Evolutionary conservation across 2,113 vertebrate species (phyloP), one percentile per base, ranked within the genome.

Genomic region (Daboia siamensis): DNA sequence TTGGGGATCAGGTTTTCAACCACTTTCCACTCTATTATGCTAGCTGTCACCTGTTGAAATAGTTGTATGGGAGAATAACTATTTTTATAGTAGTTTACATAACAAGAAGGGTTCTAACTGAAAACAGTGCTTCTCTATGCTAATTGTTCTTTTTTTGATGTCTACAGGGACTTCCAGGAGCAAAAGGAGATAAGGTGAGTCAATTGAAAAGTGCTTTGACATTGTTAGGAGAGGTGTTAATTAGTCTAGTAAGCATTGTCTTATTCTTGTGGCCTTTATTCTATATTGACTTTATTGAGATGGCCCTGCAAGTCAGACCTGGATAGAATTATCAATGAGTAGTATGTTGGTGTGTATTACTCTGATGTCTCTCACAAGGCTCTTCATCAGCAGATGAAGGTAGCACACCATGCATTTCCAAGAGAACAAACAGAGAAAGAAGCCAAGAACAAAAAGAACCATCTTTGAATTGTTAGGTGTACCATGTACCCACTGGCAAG

Each of bases 111-210:
- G 57, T 52, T 56, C 9, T 48, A 0, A 87, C 6, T 3, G 0
- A 61, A 80, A 46, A 0, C 17, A 86, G 3, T 89, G 1, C 80
- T 2, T 6, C 2, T 26, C 1, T 52, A 91, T 26, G 92, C 90
- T 94, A 93, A 96, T 90, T 96, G 46, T 54, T 57, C 86, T 95
- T 94, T 95, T 94, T 74, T 94, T 94, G 64, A 20, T 94, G 51
- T 94, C 95, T 96, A 54, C 96, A 99, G 99, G 99, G 99, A 95
- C 98, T 97, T 93, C 97, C 97, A 24, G 99, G 99, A 97, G 98
- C 97, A 91, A 99, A 99, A 96, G 99, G 99, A 93, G 99, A 99
- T 94, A 99, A 99, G 98, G 99, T 99, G 98, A 97, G 95, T 56
- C 93, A 93, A 87, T 57, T 29, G 0, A 0, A 0, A 0, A 26